Base-by-base conservation (phyloP, 2,797 vertebrate species). In the Botia almorhae region DNA sequence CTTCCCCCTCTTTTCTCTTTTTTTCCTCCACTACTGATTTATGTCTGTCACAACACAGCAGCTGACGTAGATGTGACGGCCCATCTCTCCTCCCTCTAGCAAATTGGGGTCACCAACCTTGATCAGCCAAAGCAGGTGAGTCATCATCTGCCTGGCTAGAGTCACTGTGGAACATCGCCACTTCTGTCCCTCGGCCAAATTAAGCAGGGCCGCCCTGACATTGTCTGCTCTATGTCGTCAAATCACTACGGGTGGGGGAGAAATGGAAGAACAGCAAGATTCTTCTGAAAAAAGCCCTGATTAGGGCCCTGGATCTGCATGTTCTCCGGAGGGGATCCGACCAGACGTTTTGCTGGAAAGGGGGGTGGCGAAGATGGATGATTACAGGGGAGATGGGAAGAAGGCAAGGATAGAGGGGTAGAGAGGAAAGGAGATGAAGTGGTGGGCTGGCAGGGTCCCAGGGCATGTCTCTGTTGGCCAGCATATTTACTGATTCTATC, bases 401-500 rank as follows among this genome's bases (percentile, higher is more conserved):
- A 26, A 71, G 69, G 48, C 13, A 16, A 53, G 63, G 43, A 72
- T 69, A 65, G 61, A 33, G 39, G 43, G 58, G 69, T 51, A 17
- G 46, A 70, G 68, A 67, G 61, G 74, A 76, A 78, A 69, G 67
- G 46, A 68, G 60, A 61, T 60, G 84, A 55, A 87, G 90, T 87
- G 90, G 84, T 84, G 77, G 84, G 80, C 82, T 87, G 85, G 83
- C 83, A 77, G 61, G 75, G 85, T 86, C 84, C 85, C 89, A 89
- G 87, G 82, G 87, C 89, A 90, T 84, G 81, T 91, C 88, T 72
- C 85, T 90, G 86, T 87, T 81, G 71, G 61, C 61, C 78, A 81
- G 88, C 83, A 86, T 93, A 91, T 93, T 95, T 94, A 91, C 92
- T 91, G 92, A 94, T 93, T 82, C 82, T 91, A 94, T 94, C 94